These are phyloP conservation scores for Echinometra lucunter DNA, from an alignment of 53 echinoderm and acorn worm species.

Conservation along the genomic window DNA sequence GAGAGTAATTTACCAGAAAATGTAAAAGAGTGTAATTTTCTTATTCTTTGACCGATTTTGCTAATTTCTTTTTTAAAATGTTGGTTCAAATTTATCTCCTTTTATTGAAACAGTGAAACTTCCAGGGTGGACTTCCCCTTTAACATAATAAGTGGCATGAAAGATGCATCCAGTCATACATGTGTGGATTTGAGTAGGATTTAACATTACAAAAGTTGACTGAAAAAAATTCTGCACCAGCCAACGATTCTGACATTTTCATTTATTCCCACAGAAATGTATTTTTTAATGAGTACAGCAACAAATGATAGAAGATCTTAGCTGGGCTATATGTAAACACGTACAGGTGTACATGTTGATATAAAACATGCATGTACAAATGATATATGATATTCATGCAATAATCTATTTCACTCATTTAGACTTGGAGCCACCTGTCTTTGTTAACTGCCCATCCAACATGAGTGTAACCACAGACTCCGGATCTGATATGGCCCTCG, in stretches of 20 bases:
- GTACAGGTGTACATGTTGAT: not conserved
- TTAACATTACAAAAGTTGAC: not conserved
- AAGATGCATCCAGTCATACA: not conserved
- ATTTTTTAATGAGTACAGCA: no score
- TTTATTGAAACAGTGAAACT: no score
- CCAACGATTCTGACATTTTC: not conserved
- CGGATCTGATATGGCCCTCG: not conserved
- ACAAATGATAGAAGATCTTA: not conserved
- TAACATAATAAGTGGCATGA: no score
- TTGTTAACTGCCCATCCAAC: conserved; percentile 61
- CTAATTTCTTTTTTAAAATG: no score
- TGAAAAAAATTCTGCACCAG: not conserved
- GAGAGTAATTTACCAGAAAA: no score
- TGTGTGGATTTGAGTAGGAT: not conserved
- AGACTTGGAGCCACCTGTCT: conserved; percentile 44
- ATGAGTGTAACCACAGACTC: conserved; percentile 26
- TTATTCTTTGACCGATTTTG: no score
- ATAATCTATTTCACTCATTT: not conserved
- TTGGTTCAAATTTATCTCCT: no score
- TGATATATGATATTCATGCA: not conserved
- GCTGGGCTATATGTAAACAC: no score
- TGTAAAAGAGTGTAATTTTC: no score
- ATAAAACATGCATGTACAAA: not conserved
- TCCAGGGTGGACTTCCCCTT: no score
- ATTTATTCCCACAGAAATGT: not conserved